Evolutionary conservation across 53 echinoderm and acorn worm genomes (phyloP).

Genomic region (Pentamera pediparva): DNA sequence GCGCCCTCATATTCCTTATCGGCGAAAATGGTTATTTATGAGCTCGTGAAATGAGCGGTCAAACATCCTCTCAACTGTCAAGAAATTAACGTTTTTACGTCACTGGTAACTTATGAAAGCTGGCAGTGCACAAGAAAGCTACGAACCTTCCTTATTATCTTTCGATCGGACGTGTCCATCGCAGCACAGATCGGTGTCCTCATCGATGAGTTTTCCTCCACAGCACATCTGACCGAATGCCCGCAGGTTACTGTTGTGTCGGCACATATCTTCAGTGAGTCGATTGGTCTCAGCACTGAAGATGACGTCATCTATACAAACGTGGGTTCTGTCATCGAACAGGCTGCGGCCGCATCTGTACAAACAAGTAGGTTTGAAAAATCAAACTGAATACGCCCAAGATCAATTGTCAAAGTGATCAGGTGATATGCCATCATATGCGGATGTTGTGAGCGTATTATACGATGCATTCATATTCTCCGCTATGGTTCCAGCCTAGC

Average conservation of each 20-base stretch:
- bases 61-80: too few relatives aligned
- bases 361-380: too few relatives aligned
- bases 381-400: background rate
- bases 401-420: background rate
- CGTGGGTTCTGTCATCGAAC: background rate
- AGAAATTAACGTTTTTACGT: background rate
- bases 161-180: background rate
- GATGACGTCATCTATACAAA: background rate
- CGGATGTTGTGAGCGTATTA: too few relatives aligned
- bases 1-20: too few relatives aligned
- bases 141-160: background rate
- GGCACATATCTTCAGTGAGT: background rate
- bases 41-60: too few relatives aligned
- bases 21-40: too few relatives aligned
- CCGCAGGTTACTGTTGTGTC: background rate
- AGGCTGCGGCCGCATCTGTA: conserved; percentile 1
- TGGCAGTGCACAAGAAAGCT: background rate
- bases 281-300: background rate
- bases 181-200: conserved; percentile 6
- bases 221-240: conserved; percentile 14
- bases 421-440: too few relatives aligned
- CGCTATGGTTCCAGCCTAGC: too few relatives aligned
- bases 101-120: background rate
- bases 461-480: too few relatives aligned
- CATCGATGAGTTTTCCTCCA: conserved; percentile 4